These are phyloP conservation scores for Conus ventricosus DNA, from an alignment of 1,140 invertebrate species.

Conservation along the genomic window DNA sequence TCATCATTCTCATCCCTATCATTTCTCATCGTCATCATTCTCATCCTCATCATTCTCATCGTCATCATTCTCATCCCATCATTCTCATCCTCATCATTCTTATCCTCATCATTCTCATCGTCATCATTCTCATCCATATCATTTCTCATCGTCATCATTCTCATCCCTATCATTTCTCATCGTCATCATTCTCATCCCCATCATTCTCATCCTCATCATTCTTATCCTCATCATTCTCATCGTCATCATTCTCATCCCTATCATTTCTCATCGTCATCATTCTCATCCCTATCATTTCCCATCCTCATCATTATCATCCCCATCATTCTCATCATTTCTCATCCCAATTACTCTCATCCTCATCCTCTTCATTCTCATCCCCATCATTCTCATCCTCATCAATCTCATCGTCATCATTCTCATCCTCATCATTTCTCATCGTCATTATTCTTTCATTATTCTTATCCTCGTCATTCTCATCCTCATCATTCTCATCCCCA, in stretches of 20 bases:
- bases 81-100: not conserved
- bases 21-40: not conserved
- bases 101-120: too few relatives aligned
- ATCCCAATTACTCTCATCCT: not conserved
- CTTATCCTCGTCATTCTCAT: not conserved
- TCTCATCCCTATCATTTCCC: not conserved
- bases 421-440: not conserved
- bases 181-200: constrained; percentile 3
- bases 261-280: constrained; percentile 25
- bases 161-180: constrained; percentile 7
- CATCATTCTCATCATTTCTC: not conserved
- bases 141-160: not conserved
- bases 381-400: not conserved
- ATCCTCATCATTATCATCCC: not conserved
- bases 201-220: not conserved
- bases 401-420: not conserved
- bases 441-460: not conserved
- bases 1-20: not conserved
- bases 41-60: not conserved
- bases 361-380: not conserved
- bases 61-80: not conserved
- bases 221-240: not conserved
- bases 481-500: not conserved
- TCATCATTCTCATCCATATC: too few relatives aligned
- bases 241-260: constrained; percentile 9